Conservation (phyloP, 2,797 vertebrate genomes). For the Emys orbicularis region DNA sequence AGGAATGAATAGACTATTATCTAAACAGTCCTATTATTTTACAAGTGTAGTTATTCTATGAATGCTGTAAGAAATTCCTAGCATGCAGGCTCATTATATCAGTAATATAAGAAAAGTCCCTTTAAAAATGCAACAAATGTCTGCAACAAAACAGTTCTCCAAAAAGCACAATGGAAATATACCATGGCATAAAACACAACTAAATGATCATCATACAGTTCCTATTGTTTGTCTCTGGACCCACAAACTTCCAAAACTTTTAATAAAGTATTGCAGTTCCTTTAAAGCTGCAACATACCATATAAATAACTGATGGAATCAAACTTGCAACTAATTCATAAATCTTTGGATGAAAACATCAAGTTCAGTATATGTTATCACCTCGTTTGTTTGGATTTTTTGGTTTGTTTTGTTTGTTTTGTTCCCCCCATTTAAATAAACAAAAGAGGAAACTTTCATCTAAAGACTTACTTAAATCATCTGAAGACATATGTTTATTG, state of each 20-base stretch:
- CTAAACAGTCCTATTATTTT: background rate
- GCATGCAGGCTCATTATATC: background rate
- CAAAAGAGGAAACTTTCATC: conserved; percentile 39
- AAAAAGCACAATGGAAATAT: background rate
- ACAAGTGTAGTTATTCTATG: background rate
- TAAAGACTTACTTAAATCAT: conserved; percentile 2
- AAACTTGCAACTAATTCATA: background rate
- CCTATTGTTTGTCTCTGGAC: conserved; percentile 47
- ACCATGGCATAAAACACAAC: background rate
- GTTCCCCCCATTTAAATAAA: background rate
- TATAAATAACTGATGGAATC: background rate
- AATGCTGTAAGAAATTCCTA: conserved; percentile 24
- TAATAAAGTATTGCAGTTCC: background rate
- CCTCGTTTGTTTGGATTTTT: background rate
- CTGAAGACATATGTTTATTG: background rate
- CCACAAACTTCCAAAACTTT: conserved; percentile 75
- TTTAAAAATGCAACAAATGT: background rate
- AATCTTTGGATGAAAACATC: background rate
- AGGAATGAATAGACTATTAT: background rate
- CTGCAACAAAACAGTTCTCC: background rate
- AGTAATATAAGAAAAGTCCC: conserved; percentile 24
- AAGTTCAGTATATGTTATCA: background rate
- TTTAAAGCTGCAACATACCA: background rate
- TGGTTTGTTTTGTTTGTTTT: background rate
- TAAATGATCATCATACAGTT: background rate